Conservation (phyloP, 2,113 vertebrate genomes). For the Stegastes partitus region DNA sequence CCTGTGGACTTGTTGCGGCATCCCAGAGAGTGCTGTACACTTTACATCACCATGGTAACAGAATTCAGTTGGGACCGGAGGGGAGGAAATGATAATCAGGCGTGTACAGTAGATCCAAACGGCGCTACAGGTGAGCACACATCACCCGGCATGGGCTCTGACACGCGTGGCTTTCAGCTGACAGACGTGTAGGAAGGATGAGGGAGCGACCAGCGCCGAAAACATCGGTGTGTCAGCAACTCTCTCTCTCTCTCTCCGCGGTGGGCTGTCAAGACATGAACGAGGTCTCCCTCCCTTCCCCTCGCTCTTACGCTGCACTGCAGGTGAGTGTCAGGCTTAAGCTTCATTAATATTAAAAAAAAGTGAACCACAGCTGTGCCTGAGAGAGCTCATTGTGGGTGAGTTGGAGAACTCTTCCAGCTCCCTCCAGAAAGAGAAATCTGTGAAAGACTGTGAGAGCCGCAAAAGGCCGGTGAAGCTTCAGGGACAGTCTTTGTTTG, state of each 20-base stretch:
- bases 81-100: constrained; percentile 14
- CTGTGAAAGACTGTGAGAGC: neutral
- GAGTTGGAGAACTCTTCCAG: constrained; percentile 39
- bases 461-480: neutral
- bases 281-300: constrained; percentile 35
- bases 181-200: constrained; percentile 47
- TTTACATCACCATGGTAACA: constrained; percentile 61
- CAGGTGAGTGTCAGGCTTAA: constrained; percentile 69
- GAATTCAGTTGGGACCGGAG: constrained; percentile 39
- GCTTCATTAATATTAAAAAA: constrained; percentile 82
- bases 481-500: constrained; percentile 7
- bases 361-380: constrained; percentile 48
- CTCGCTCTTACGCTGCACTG: constrained; percentile 33
- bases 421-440: constrained; percentile 26
- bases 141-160: constrained; percentile 47
- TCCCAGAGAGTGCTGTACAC: constrained; percentile 41
- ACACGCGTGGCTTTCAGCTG: constrained; percentile 48
- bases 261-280: constrained; percentile 61
- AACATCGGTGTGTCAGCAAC: constrained; percentile 63
- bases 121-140: constrained; percentile 60
- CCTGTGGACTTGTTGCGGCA: constrained; percentile 28
- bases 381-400: constrained; percentile 22
- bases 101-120: constrained; percentile 32
- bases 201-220: constrained; percentile 35
- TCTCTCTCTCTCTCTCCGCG: constrained; percentile 47